These are phyloP conservation scores for Gnathonemus longibarbis DNA, from an alignment of 2,113 vertebrate species.

Conservation along the genomic window DNA sequence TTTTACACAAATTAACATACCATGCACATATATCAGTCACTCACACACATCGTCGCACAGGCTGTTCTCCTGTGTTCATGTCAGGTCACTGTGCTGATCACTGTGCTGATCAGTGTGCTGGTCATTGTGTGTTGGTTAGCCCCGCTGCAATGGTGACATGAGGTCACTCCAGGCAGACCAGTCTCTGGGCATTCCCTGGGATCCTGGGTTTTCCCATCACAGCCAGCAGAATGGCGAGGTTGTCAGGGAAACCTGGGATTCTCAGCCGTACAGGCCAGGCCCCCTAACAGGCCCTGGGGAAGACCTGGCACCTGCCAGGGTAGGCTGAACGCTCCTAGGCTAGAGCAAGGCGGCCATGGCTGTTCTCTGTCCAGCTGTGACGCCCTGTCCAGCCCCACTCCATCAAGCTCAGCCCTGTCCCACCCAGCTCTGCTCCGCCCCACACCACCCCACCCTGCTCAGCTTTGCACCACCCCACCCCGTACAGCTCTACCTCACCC, in stretches of 20 bases:
- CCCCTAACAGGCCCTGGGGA: background rate
- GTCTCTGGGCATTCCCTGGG: background rate
- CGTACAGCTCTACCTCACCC: background rate
- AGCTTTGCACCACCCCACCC: background rate
- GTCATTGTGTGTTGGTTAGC: background rate
- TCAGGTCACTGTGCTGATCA: background rate
- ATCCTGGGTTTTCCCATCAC: background rate
- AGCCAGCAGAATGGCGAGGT: background rate
- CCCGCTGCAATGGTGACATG: background rate
- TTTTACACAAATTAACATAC: background rate
- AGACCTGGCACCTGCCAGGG: background rate
- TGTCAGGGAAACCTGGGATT: slow-evolving; percentile 5
- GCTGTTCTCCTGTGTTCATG: background rate
- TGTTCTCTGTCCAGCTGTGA: background rate
- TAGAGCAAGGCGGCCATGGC: background rate
- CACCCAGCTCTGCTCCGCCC: background rate
- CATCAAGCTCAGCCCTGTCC: background rate
- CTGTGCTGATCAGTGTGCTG: background rate
- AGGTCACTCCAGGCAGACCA: background rate
- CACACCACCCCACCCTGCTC: background rate
- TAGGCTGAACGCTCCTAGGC: background rate
- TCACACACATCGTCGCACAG: background rate
- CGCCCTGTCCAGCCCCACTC: background rate
- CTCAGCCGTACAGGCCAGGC: background rate
- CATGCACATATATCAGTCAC: background rate